Base-by-base conservation (phyloP, 1,140 invertebrate species). In the Chlorops oryzae region DNA sequence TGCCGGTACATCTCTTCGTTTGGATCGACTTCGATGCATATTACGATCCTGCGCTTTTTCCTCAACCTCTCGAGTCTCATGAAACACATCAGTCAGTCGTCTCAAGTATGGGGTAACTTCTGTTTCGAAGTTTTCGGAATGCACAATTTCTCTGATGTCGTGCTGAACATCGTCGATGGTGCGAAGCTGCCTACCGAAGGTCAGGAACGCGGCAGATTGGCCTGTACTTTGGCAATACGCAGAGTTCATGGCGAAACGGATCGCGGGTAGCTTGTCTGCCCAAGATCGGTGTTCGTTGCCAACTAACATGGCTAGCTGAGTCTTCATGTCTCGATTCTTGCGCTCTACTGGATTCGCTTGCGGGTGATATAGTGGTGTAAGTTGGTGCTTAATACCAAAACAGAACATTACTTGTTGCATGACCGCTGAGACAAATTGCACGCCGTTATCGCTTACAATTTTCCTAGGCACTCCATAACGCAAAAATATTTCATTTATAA, bases 211-310 rank as follows among this genome's bases (percentile, higher is more conserved):
- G 0, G 75, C 73, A 1, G 70, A 68, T 32, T 59, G 70, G 4
- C 65, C 67, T 1, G 74, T 77, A 1, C 62, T 54, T 13, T 60
- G 51, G 51, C 71, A 49, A 4, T 58, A 52, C 0, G 65, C 71
- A 3, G 73, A 71, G 42, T 77, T 75, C 49, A 73, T 64, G 0
- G 73, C 73, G 43, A 73, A 76, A 0, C 62, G 54, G 4, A 75
- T 57, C 17, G 65, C 59, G 43, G 46, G 55, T 2, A 77, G 49
- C 21, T 65, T 51, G 2, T 57, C 44, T 39, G 70, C 60, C 73
- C 65, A 77, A 0, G 49, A 44, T 3, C 35, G 50, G 32, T 77
- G 74, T 18, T 73, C 56, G 10, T 62, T 38, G 2, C 50, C 46
- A 2, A 73, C 56, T 22, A 47, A 68, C 13, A 72, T 61, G 0